phyloP scores from a whole-genome alignment of 2,797 vertebrate species.

The Chloroceryle amazona region DNA sequence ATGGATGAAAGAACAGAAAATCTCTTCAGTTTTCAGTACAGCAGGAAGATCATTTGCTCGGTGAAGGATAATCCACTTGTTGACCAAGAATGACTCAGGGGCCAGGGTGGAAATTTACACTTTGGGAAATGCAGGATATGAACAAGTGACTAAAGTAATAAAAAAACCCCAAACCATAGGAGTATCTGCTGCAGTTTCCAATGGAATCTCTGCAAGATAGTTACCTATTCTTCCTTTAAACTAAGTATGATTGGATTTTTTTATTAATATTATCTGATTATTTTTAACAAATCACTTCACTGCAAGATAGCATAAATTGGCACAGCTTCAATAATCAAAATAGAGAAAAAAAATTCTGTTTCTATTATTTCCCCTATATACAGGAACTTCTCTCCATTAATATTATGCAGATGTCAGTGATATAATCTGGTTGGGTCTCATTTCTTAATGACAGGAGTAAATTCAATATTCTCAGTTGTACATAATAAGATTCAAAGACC shows the following conservation, averaged over 20 bases:
- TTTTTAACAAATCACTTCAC: background rate
- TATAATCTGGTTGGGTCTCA: background rate
- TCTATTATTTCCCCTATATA: background rate
- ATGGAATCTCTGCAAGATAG: background rate
- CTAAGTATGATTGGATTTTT: background rate
- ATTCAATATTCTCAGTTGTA: background rate
- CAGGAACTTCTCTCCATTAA: background rate
- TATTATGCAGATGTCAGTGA: background rate
- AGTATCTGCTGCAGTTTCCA: background rate
- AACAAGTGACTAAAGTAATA: background rate
- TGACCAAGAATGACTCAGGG: background rate
- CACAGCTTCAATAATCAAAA: background rate
- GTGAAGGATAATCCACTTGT: background rate
- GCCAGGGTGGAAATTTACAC: background rate
- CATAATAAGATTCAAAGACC: background rate
- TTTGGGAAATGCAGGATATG: background rate
- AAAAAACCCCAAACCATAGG: background rate
- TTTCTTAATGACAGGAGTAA: background rate
- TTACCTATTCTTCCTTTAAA: background rate
- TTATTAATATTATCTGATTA: background rate
- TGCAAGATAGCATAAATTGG: background rate
- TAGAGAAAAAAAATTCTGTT: background rate
- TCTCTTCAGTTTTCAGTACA: background rate
- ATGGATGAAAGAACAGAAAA: conserved; percentile 8
- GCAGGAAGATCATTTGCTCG: background rate